Conservation (phyloP, 2,888 invertebrate species). For the Artemia sp. region DNA sequence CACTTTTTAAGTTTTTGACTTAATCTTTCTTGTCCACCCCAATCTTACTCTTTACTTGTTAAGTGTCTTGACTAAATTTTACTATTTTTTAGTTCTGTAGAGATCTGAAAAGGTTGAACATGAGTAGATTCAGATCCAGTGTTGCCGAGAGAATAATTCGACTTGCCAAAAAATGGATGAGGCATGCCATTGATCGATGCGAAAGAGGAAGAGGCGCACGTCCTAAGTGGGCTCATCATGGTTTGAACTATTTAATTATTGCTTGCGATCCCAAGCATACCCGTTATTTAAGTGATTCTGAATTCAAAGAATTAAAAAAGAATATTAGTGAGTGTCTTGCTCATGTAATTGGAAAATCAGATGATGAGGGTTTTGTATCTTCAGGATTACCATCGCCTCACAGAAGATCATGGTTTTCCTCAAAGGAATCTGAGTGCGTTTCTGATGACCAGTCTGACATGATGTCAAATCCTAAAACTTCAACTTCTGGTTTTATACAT, state of each 20-base stretch:
- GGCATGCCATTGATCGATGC: slow-evolving; percentile 63
- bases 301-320: slow-evolving; percentile 59
- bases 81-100: slow-evolving; percentile 39
- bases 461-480: too few species aligned
- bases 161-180: slow-evolving; percentile 72
- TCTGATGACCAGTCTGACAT: too few species aligned
- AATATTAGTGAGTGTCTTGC: slow-evolving; percentile 69
- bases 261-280: slow-evolving; percentile 71
- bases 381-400: background rate
- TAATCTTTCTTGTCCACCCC: too few species aligned
- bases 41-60: too few species aligned
- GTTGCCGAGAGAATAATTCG: slow-evolving; percentile 45
- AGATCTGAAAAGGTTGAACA: slow-evolving; percentile 49
- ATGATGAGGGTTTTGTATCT: slow-evolving; percentile 12
- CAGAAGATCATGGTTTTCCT: background rate
- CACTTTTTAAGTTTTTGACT: too few species aligned
- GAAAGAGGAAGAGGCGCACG: slow-evolving; percentile 61
- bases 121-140: slow-evolving; percentile 33
- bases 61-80: too few species aligned
- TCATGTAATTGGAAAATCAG: slow-evolving; percentile 58
- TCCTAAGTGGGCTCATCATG: slow-evolving; percentile 75
- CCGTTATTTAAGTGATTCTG: slow-evolving; percentile 50
- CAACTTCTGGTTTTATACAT: too few species aligned
- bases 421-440: too few species aligned
- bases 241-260: slow-evolving; percentile 65